phyloP scores from a whole-genome alignment of 1,140 invertebrate genomes.

The Heliothis virescens region DNA sequence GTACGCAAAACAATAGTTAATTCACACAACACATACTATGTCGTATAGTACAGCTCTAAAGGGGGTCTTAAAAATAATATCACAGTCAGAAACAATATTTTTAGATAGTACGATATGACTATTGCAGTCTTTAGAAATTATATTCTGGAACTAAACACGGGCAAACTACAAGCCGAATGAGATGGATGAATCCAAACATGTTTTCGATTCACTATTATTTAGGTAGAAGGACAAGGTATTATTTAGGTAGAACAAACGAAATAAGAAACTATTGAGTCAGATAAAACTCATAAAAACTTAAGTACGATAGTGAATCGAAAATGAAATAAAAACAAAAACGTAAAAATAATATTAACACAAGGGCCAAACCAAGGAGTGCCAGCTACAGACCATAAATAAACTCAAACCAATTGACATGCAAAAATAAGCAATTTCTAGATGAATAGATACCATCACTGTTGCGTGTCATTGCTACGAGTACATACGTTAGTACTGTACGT shows the following conservation, averaged over 20 bases:
- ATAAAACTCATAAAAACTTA: conserved; percentile 39
- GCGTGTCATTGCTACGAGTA: conserved; percentile 55
- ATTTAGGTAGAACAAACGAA: not conserved
- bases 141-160: conserved; percentile 55
- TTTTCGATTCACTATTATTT: conserved; percentile 51
- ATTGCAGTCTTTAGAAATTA: conserved; percentile 72
- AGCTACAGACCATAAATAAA: conserved; percentile 83
- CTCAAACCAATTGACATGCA: conserved; percentile 76
- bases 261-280: conserved; percentile 28
- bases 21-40: conserved; percentile 52
- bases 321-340: conserved; percentile 62
- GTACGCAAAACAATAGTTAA: conserved; percentile 55
- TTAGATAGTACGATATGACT: conserved; percentile 62
- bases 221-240: too few relatives aligned
- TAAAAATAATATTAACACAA: conserved; percentile 75
- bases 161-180: conserved; percentile 57
- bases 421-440: conserved; percentile 75
- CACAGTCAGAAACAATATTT: conserved; percentile 75
- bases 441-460: conserved; percentile 69
- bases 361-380: conserved; percentile 85
- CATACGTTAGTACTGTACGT: not conserved
- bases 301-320: conserved; percentile 55
- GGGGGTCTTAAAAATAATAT: conserved; percentile 80
- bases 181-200: conserved; percentile 52
- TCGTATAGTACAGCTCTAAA: conserved; percentile 50